Evolutionary conservation across 2,888 invertebrate genomes (phyloP).

Genomic region (Penaeus monodon): DNA sequence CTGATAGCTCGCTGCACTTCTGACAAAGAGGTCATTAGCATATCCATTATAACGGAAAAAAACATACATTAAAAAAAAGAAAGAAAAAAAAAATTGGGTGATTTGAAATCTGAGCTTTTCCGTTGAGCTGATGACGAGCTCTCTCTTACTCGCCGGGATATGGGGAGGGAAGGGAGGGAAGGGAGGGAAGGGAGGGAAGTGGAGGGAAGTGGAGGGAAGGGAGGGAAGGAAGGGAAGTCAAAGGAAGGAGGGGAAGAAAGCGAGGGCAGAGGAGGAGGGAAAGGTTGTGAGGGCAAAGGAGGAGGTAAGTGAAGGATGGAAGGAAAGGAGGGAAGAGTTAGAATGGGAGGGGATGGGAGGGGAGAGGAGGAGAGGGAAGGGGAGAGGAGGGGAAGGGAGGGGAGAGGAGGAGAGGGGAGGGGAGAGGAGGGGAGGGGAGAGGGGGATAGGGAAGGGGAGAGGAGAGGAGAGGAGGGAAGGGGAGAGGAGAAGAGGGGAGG

Average conservation of each 20-base stretch:
- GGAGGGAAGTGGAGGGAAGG: not conserved
- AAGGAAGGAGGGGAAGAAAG: not conserved
- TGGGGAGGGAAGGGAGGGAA: not conserved
- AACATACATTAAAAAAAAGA: too few relatives aligned
- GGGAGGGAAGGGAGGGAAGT: not conserved
- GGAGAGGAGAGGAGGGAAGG: not conserved
- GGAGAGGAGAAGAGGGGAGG: too few relatives aligned
- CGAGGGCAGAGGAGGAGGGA: not conserved
- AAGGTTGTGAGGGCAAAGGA: not conserved
- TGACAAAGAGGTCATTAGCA: too few relatives aligned
- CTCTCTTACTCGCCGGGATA: not conserved
- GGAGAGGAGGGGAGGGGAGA: too few relatives aligned
- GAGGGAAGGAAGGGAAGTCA: not conserved
- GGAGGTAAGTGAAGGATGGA: not conserved
- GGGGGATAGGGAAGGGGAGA: slow-evolving; percentile 9
- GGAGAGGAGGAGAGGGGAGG: slow-evolving; percentile 2
- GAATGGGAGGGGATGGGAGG: not conserved
- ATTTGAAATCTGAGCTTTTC: too few relatives aligned
- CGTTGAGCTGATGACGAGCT: too few relatives aligned
- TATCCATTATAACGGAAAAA: too few relatives aligned
- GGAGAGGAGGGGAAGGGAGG: slow-evolving; percentile 3
- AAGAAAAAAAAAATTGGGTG: too few relatives aligned
- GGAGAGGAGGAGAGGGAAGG: not conserved
- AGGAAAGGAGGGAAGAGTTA: too few relatives aligned
- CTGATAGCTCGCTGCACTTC: too few relatives aligned